These are phyloP conservation scores for Chymomyza procnemis DNA, from an alignment of 2,888 invertebrate genomes.

Conservation along the genomic window DNA sequence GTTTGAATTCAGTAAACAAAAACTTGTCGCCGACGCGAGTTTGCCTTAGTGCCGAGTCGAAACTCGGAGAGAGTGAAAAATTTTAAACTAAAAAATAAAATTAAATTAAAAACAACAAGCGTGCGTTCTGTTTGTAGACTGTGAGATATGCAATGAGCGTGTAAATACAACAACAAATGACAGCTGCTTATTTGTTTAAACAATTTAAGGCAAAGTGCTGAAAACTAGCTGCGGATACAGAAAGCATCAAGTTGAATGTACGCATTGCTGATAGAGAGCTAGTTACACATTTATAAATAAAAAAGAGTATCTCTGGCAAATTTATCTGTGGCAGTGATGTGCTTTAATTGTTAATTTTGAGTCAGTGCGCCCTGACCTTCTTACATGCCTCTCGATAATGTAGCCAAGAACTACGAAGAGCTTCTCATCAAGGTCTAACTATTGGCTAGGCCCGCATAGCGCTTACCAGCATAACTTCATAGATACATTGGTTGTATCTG, in stretches of 20 bases:
- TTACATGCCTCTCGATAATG: slow-evolving; percentile 36
- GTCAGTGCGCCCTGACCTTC: slow-evolving; percentile 60
- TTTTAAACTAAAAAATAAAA: slow-evolving; percentile 23
- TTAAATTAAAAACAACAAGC: slow-evolving; percentile 10
- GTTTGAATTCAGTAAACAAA: slow-evolving; percentile 76
- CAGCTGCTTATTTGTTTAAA: slow-evolving; percentile 62
- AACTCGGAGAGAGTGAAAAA: slow-evolving; percentile 35
- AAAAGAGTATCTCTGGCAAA: slow-evolving; percentile 49
- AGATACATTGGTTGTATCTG: background rate
- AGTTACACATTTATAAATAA: slow-evolving; percentile 1
- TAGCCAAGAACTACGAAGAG: background rate
- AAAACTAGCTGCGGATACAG: slow-evolving; percentile 10
- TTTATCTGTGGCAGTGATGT: slow-evolving; percentile 52
- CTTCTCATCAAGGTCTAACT: background rate
- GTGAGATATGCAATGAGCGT: background rate
- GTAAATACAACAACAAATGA: slow-evolving; percentile 6
- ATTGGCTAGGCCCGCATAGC: background rate
- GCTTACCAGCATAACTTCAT: background rate
- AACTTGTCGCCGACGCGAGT: slow-evolving; percentile 75
- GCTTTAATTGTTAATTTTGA: slow-evolving; percentile 42
- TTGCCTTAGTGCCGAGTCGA: slow-evolving; percentile 15
- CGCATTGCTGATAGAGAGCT: slow-evolving; percentile 23
- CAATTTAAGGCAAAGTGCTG: slow-evolving; percentile 38
- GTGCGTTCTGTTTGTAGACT: background rate
- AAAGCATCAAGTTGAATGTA: slow-evolving; percentile 60